Conservation (phyloP, 2,888 invertebrate species). For the Patella ulyssiponensis region DNA sequence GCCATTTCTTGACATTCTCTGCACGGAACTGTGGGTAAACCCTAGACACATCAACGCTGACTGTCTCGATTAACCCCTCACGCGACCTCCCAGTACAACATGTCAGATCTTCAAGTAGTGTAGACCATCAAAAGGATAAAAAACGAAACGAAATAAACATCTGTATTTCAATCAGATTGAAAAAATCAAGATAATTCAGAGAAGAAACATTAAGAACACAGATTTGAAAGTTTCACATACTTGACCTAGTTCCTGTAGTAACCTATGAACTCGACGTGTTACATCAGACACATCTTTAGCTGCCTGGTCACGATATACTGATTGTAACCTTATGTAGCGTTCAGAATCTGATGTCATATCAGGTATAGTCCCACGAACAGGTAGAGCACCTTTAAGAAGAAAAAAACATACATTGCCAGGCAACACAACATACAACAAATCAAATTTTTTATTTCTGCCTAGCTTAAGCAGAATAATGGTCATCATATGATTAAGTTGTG, state of each 20-base stretch:
- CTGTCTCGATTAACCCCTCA: no score
- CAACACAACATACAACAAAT: not conserved
- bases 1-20: no score
- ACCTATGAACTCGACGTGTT: slow-evolving; percentile 84
- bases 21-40: no score
- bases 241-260: slow-evolving; percentile 83
- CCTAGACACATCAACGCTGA: no score
- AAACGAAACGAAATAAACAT: no score
- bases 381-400: slow-evolving; percentile 75
- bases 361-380: slow-evolving; percentile 89
- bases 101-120: no score
- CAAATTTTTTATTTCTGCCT: not conserved
- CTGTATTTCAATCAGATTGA: no score
- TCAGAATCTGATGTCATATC: slow-evolving; percentile 97
- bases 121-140: no score
- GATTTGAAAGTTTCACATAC: slow-evolving; percentile 47
- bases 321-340: slow-evolving; percentile 90
- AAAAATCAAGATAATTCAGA: no score
- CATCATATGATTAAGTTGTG: not conserved
- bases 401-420: not conserved
- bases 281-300: slow-evolving; percentile 85
- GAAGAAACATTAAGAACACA: not conserved
- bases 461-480: not conserved
- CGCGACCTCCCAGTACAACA: no score
- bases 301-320: slow-evolving; percentile 87